Conservation (phyloP, 1,140 invertebrate genomes). For the Wasmannia auropunctata region DNA sequence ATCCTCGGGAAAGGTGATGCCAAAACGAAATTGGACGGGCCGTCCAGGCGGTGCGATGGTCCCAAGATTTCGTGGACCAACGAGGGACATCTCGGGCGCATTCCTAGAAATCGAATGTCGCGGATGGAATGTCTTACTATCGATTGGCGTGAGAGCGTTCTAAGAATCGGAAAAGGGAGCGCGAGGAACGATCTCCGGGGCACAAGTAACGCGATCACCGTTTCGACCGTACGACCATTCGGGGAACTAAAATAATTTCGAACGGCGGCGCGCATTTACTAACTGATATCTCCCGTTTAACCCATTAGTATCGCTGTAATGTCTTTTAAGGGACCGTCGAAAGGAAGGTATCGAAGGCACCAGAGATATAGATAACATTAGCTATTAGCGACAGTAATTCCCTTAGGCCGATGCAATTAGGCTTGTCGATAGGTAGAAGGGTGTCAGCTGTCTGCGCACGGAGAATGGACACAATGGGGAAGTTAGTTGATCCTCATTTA, state of each 20-base stretch:
- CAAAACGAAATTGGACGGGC: constrained; percentile 45
- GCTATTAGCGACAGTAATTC: constrained; percentile 26
- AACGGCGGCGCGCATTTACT: background rate
- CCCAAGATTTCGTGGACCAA: constrained; percentile 45
- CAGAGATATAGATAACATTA: constrained; percentile 48
- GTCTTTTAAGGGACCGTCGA: background rate
- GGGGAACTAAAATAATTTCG: constrained; percentile 8
- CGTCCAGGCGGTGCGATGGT: constrained; percentile 28
- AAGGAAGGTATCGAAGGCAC: background rate
- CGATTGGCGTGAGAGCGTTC: constrained; percentile 19
- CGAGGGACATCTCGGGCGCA: constrained; percentile 10
- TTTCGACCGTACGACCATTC: background rate
- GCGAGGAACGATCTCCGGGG: background rate
- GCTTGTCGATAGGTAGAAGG: constrained; percentile 52
- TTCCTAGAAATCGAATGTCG: constrained; percentile 62
- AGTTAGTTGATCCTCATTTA: constrained; percentile 70
- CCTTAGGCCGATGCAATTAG: constrained; percentile 60
- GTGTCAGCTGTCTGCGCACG: constrained; percentile 31
- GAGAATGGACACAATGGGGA: constrained; percentile 57
- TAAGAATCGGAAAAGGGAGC: background rate
- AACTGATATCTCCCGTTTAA: background rate
- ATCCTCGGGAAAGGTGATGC: constrained; percentile 37
- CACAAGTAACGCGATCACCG: constrained; percentile 1
- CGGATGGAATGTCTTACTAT: constrained; percentile 39
- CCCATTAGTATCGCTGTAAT: background rate